phyloP scores from a whole-genome alignment of 2,888 invertebrate species.

The Mesodorylaimus sp. region DNA sequence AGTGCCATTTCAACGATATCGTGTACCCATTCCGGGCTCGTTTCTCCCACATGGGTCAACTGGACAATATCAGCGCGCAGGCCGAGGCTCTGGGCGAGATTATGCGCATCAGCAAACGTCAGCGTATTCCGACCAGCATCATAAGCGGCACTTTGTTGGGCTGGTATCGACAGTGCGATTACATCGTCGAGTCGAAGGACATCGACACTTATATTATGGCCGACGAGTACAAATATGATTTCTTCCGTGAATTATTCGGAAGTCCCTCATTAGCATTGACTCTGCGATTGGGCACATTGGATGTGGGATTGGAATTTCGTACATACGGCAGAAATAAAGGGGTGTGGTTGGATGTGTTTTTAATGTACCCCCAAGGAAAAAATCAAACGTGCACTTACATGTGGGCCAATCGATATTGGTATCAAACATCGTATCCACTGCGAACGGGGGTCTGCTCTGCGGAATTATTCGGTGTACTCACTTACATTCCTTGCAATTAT shows the following conservation, averaged over 20 bases:
- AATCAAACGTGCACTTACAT: too few relatives aligned
- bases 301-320: background rate
- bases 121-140: background rate
- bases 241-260: background rate
- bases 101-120: background rate
- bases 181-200: background rate
- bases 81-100: background rate
- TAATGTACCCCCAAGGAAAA: background rate
- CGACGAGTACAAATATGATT: background rate
- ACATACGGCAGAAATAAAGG: background rate
- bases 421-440: background rate
- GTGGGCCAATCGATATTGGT: too few relatives aligned
- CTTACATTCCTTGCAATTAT: constrained; percentile 1
- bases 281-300: background rate
- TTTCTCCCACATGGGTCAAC: too few relatives aligned
- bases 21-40: too few relatives aligned
- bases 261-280: background rate
- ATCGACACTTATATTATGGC: background rate
- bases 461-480: background rate
- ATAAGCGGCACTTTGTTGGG: background rate
- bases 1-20: too few relatives aligned
- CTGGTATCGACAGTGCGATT: constrained; percentile 9
- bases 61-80: background rate
- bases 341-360: background rate
- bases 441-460: background rate